Evolutionary conservation across 2,888 invertebrate species (phyloP).

Genomic region (Incurvaria masculella): DNA sequence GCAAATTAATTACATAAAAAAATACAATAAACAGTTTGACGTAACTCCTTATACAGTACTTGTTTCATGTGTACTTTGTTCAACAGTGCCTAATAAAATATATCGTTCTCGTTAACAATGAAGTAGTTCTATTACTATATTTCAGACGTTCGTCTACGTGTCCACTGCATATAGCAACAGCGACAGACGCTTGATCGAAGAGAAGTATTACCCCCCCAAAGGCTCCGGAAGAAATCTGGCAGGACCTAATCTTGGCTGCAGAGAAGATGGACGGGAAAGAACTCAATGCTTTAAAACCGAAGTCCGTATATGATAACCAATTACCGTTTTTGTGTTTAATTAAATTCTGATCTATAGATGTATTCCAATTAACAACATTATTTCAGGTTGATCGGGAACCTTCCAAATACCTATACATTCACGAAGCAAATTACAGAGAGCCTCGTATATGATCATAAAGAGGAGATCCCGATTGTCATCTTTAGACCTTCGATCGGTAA

Average conservation of each 20-base stretch:
- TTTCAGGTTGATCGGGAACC: conserved; percentile 19
- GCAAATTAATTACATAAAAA: too few species aligned
- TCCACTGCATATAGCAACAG: conserved; percentile 29
- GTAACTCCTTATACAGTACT: too few species aligned
- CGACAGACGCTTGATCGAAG: conserved; percentile 22
- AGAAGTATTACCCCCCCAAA: conserved; percentile 28
- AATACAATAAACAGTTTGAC: too few species aligned
- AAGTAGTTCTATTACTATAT: conserved; percentile 7
- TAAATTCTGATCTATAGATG: too few species aligned
- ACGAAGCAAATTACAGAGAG: conserved; percentile 26
- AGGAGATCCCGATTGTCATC: conserved; percentile 20
- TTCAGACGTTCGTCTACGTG: conserved; percentile 27
- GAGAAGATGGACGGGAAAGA: conserved; percentile 16
- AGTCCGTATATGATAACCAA: neutral
- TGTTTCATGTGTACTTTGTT: too few species aligned
- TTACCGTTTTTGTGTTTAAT: too few species aligned
- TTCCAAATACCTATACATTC: conserved; percentile 25
- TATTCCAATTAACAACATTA: neutral
- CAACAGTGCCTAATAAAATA: too few species aligned
- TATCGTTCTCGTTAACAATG: conserved; percentile 1
- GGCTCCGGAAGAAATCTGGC: conserved; percentile 22
- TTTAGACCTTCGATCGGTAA: conserved; percentile 26
- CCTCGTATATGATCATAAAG: conserved; percentile 18
- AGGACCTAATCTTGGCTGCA: conserved; percentile 16
- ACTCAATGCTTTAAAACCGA: neutral